Base-by-base conservation (phyloP, 2,888 invertebrate species). In the Drosophila monieri region DNA sequence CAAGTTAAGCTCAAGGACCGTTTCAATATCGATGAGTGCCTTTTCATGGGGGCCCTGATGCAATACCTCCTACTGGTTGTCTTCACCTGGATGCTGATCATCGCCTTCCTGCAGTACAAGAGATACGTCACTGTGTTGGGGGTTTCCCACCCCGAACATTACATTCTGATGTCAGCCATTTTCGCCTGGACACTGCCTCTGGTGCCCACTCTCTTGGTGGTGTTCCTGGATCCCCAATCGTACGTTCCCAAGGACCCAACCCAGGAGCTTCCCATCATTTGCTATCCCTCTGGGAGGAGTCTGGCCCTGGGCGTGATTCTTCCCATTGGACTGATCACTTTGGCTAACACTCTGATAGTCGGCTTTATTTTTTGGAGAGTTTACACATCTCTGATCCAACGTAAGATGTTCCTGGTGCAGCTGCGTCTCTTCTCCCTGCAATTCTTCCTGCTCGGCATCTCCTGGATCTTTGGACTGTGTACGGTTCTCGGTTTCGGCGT, bases 21-120 rank as follows among this genome's bases (percentile, higher is more conserved):
- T n/a, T 10, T 65, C 1, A 58, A 65, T 12, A 66, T 67, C 39
- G 68, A 66, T 0, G 77, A 91, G 12, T 95, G 95, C 78, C 91
- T 94, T 25, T 77, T 92, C n/a, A 90, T 94, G 12, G 95, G 95
- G 3, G 93, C 94, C 6, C 76, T 93, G 5, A 89, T 95, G 39
- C 95, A 95, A 80, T 95, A 95, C 88, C 94, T 94, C 18, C 93
- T 95, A 35, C 90, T 95, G 47, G 93, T 94, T 1, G 93, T 94
- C 69, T 95, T 95, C 80, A 93, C 93, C 80, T 95, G 95, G 95
- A 95, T 95, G 95, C 89, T 95, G 21, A 94, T 95, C 58, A 94
- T 95, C 58, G 95, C 94, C 1, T 90, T 94, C 51, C 90, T 95
- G 59, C 95, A 95, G 88, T 95, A 95, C 88, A 93, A 94, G 58